Evolutionary conservation across 2,888 invertebrate genomes (phyloP), one percentile per base, ranked within the genome.

Genomic region (Eupeodes luniger): DNA sequence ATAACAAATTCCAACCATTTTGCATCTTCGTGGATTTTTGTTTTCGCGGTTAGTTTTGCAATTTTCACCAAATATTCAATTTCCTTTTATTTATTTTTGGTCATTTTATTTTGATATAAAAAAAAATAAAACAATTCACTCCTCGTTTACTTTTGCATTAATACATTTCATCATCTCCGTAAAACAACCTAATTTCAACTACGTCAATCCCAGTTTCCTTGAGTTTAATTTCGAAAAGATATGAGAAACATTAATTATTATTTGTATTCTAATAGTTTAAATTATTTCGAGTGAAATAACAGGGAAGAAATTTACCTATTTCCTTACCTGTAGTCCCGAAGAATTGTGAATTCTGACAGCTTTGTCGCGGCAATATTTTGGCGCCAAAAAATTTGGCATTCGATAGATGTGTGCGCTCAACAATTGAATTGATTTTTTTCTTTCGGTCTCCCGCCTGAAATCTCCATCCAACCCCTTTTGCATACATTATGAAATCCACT

Each of bases 301-400:
- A 27, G 12, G 6, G 6, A 64, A 7, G 19, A 14, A 27, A 75
- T 57, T 44, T 12, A 75, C 57, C 49, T 7, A 57, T 61, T 67
- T 78, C n/a, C 34, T 14, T 59, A 27, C 27, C 53, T 11, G 11
- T 16, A 44, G 49, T 49, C 57, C 12, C 55, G 49, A 27, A 51
- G 0, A 40, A 55, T 49, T 85, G 1, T 27, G 27, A 27, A 27
- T 64, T 88, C 57, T 88, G 88, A 88, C 88, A 88, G 78, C 40
- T 84, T 44, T 11, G n/a, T 9, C 11, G 70, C 57, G 40, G 44
- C 5, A 67, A 9, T 4, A 10, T 70, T 88, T 88, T 85, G 88
- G 88, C 88, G 85, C 88, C 88, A 88, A 86, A 88, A 47, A 12
- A 44, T 81, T 78, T 81, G 78, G 81, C 85, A 88, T 78, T 53